Evolutionary conservation across 2,113 vertebrate genomes (phyloP), one percentile per base, ranked within the genome.

Genomic region (Cyprinodon variegatus): DNA sequence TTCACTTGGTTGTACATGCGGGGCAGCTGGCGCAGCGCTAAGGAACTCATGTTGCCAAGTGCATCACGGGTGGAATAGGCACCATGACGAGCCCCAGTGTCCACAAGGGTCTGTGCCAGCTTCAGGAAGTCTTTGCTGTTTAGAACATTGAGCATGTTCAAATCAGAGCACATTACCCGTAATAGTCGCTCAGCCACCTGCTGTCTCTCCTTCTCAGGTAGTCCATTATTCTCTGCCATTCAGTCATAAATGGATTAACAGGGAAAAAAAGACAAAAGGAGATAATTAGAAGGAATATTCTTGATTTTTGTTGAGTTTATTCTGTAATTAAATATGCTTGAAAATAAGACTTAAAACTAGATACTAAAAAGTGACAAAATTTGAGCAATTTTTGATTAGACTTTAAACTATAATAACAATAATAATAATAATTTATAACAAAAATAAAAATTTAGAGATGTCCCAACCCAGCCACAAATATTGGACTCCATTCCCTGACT

Each of bases 1-100:
- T 99, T 99, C 82, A 98, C 97, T 87, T 99, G 98, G 95, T 99
- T 99, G 94, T 99, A 99, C 97, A 98, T 98, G 81, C 97, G 96
- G 0, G 97, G 97, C 86, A 99, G 92, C 89, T 99, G 97, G 80
- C 97, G 97, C 81, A 99, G 93, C 0, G 98, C 98, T 90, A 99
- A 92, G 0, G 96, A 96, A 91, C 96, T 97, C 94, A 98, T 97
- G 85, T 98, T 98, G 71, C 97, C 98, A 4, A 99, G 94, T 76
- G 97, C 96, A 14, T 99, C 97, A 0, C 96, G 96, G 86, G 97
- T 97, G 0, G 97, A 97, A 91, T 98, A 99, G 84, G 97, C 96
- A 0, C 98, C 98, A 0, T 99, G 97, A 77, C 97, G 97, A 72
- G 98, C 96, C 0, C 98, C 98, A 0, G 96, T 98, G 74, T 99